Conservation (phyloP, 2,797 vertebrate species). For the Pogonophryne albipinna region DNA sequence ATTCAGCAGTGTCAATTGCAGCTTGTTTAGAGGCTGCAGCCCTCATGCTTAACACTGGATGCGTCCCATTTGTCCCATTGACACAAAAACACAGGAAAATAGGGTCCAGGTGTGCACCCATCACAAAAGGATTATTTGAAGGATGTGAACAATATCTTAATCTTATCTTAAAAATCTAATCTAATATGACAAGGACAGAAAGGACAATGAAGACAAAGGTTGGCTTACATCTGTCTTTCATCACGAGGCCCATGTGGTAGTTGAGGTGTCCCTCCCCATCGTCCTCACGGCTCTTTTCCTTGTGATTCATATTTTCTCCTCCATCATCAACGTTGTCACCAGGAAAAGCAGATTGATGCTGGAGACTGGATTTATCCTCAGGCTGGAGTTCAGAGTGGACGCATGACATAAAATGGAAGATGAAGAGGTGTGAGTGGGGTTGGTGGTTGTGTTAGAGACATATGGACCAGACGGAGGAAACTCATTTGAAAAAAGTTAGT, state of each 20-base stretch:
- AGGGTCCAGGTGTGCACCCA: too few relatives aligned
- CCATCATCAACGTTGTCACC: slow-evolving; percentile 26
- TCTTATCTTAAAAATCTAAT: not conserved
- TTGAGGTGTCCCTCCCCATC: slow-evolving; percentile 94
- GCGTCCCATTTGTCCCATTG: too few relatives aligned
- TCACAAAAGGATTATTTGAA: too few relatives aligned
- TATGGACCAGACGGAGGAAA: not conserved
- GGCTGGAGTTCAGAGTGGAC: slow-evolving; percentile 9
- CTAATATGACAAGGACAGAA: slow-evolving; percentile 45
- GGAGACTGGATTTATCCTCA: not conserved
- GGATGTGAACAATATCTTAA: not conserved
- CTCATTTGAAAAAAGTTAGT: not conserved
- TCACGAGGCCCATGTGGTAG: slow-evolving; percentile 91
- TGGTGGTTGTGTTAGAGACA: not conserved
- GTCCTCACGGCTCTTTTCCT: slow-evolving; percentile 86
- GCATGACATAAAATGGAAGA: not conserved
- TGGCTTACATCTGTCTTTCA: slow-evolving; percentile 91
- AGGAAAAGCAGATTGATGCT: not conserved
- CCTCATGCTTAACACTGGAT: too few relatives aligned
- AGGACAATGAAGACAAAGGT: slow-evolving; percentile 77
- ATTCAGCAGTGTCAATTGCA: too few relatives aligned
- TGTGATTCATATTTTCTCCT: slow-evolving; percentile 77
- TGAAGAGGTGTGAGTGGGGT: not conserved
- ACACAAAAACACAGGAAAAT: too few relatives aligned
- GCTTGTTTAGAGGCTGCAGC: too few relatives aligned